These are phyloP conservation scores for Apamea monoglypha DNA, from an alignment of 2,888 invertebrate species.

Conservation along the genomic window DNA sequence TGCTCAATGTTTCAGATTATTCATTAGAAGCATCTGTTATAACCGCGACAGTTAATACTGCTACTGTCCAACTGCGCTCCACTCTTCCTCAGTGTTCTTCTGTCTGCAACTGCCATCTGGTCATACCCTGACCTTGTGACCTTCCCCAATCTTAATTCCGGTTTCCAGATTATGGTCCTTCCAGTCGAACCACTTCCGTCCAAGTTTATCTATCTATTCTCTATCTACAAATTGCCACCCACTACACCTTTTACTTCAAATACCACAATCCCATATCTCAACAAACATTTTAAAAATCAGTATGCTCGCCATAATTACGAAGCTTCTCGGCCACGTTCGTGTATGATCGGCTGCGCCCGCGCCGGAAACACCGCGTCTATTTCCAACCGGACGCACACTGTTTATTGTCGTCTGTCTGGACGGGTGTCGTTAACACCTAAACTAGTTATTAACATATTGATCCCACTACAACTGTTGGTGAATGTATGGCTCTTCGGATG, in stretches of 20 bases:
- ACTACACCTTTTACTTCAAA: background rate
- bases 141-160: background rate
- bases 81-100: background rate
- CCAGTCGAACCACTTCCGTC: background rate
- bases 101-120: background rate
- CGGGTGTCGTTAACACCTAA: conserved; percentile 85
- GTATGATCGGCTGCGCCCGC: conserved; percentile 67
- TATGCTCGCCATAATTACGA: conserved; percentile 59
- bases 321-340: conserved; percentile 53
- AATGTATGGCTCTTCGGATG: conserved; percentile 50
- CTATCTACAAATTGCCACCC: background rate
- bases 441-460: conserved; percentile 82
- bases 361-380: conserved; percentile 87
- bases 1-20: background rate
- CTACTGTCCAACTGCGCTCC: background rate
- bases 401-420: conserved; percentile 85
- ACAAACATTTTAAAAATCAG: conserved; percentile 51
- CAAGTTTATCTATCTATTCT: background rate
- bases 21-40: background rate
- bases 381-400: conserved; percentile 88
- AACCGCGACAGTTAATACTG: background rate
- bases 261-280: background rate
- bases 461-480: conserved; percentile 62
- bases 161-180: background rate
- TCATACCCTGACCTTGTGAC: background rate